phyloP scores from a whole-genome alignment of 2,888 invertebrate genomes.

The Rapana venosa region DNA sequence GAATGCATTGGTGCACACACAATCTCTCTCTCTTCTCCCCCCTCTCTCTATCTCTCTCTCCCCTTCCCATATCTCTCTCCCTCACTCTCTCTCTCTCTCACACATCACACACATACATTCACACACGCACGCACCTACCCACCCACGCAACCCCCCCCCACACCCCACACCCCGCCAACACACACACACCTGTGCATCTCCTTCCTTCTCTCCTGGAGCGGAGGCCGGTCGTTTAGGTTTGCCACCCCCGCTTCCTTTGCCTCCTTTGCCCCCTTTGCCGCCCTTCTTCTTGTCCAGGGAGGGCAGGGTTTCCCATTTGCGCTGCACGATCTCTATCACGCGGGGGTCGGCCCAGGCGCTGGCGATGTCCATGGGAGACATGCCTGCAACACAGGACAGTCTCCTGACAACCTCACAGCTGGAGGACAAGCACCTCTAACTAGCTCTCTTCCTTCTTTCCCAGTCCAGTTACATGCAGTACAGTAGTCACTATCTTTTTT shows the following conservation, averaged over 20 bases:
- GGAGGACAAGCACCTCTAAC: no score
- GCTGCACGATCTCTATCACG: constrained; percentile 73
- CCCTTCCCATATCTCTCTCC: no score
- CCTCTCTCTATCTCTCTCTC: not conserved
- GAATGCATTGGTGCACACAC: no score
- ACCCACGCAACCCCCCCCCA: not conserved
- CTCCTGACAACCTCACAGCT: no score
- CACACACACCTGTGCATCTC: not conserved
- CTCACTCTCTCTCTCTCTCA: not conserved
- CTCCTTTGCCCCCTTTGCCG: constrained; percentile 60
- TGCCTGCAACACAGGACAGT: constrained; percentile 59
- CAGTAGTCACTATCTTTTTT: no score
- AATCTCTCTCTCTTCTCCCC: not conserved
- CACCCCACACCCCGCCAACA: not conserved
- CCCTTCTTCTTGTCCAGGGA: constrained; percentile 69
- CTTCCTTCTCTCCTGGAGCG: constrained; percentile 55
- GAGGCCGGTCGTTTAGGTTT: constrained; percentile 61
- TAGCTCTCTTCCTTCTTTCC: no score
- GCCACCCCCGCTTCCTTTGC: constrained; percentile 58
- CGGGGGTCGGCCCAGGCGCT: constrained; percentile 75
- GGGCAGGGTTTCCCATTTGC: constrained; percentile 76
- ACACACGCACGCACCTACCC: not conserved
- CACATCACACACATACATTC: not conserved
- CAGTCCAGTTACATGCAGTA: no score
- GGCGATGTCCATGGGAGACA: constrained; percentile 75